Conservation (phyloP, 2,113 vertebrate species). For the Panurus biarmicus region DNA sequence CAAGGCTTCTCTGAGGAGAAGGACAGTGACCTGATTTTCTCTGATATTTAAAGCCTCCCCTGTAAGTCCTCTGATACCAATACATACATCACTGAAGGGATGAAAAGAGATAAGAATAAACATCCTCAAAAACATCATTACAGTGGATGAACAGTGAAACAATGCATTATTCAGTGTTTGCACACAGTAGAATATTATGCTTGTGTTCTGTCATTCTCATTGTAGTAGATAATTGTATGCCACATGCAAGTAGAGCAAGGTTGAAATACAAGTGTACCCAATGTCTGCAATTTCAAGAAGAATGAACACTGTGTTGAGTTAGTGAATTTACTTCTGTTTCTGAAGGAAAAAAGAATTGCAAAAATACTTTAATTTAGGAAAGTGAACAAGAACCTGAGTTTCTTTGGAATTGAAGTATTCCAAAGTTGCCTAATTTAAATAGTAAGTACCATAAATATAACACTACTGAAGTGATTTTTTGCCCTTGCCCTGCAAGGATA, state of each 20-base stretch:
- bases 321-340: background rate
- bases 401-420: background rate
- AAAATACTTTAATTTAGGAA: background rate
- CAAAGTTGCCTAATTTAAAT: background rate
- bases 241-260: background rate
- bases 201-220: background rate
- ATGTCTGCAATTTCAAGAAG: background rate
- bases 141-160: background rate
- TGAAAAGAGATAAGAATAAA: background rate
- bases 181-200: background rate
- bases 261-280: background rate
- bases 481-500: background rate
- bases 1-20: background rate
- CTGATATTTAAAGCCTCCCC: background rate
- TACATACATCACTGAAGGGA: background rate
- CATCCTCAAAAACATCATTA: background rate
- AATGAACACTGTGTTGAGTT: background rate
- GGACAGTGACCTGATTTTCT: background rate
- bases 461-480: background rate
- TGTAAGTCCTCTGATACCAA: background rate
- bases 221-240: background rate
- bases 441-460: background rate
- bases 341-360: background rate
- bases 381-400: background rate
- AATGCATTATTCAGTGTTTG: background rate